Evolutionary conservation across 2,113 vertebrate species (phyloP), one percentile per base, ranked within the genome.

Genomic region (Crocuta crocuta): DNA sequence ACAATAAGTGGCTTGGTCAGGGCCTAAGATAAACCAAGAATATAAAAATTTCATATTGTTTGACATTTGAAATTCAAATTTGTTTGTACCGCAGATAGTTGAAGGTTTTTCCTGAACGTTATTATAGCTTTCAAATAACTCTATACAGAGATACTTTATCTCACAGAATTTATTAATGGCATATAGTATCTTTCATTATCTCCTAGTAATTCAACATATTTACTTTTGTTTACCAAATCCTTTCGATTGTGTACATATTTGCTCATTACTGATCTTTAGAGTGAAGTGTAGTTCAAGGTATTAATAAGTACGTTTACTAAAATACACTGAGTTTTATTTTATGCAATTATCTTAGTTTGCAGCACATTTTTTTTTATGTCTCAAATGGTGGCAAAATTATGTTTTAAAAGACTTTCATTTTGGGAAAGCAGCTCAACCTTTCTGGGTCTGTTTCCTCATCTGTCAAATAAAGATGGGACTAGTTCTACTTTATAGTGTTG

Each of bases 11-110:
- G 48, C 2, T 95, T 66, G 66, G 63, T 53, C 8, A 0, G 24
- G 28, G 16, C 74, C 21, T 89, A 86, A 79, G 43, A 74, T 74
- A 87, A 90, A 94, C 11, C 28, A 97, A 95, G 24, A 91, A 85
- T 88, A 73, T 65, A 35, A 48, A 66, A 24, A 92, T 70, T 89
- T 86, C 11, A 53, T 71, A 45, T 12, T 93, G 28, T 10, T 63
- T 73, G 68, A 61, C 21, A 97, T 70, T 95, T 94, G 45, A 91
- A 71, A 81, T 71, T 66, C 58, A 83, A 48, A 70, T 50, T 84
- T 91, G 16, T 23, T 74, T 80, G 16, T 53, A 63, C 10, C 70
- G 21, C 26, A 87, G 19, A 92, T 9, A 95, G 53, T 4, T 85
- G 39, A 79, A n/a, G 7, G 4, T 28, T 94, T 61, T 80, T 58